A percentile compares a stretch with the other conserved stretches of the same genome.
phyloP scores from a whole-genome alignment of 1,140 invertebrate genomes.

The Brachystomella parvula region DNA sequence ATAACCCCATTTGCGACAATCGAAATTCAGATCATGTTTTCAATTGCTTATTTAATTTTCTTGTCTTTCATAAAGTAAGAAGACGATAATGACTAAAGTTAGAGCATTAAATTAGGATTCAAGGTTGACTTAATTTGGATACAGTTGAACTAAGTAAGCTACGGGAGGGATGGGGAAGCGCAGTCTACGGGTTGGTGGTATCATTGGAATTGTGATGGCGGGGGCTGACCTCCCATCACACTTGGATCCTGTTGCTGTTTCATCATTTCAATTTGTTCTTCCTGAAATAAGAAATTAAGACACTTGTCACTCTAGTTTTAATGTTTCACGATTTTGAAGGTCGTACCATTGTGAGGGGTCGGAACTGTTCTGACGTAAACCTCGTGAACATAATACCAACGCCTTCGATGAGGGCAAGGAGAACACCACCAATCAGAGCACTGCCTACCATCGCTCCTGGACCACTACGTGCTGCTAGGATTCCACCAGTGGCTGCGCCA shows the following conservation, averaged over 20 bases:
- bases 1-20: too few species aligned
- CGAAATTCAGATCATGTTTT: too few species aligned
- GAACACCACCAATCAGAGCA: slow-evolving; percentile 85
- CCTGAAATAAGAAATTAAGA: slow-evolving; percentile 6
- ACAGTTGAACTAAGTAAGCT: too few species aligned
- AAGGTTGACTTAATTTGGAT: too few species aligned
- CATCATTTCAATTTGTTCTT: slow-evolving; percentile 15
- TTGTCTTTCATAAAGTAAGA: too few species aligned
- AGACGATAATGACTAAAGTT: too few species aligned
- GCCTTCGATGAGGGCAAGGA: slow-evolving; percentile 93
- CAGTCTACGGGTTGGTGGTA: too few species aligned
- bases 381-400: slow-evolving; percentile 86
- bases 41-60: too few species aligned
- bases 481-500: slow-evolving; percentile 78
- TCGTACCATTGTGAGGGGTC: slow-evolving; percentile 52
- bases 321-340: neutral
- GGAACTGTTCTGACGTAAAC: slow-evolving; percentile 80
- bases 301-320: neutral
- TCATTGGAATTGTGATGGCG: slow-evolving; percentile 11
- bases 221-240: slow-evolving; percentile 4
- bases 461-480: slow-evolving; percentile 89
- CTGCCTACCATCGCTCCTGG: slow-evolving; percentile 85
- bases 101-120: too few species aligned
- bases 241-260: slow-evolving; percentile 6
- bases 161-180: too few species aligned